Evolutionary conservation across 2,113 vertebrate species (phyloP), one percentile per base, ranked within the genome.

Genomic region (Glareola pratincola): DNA sequence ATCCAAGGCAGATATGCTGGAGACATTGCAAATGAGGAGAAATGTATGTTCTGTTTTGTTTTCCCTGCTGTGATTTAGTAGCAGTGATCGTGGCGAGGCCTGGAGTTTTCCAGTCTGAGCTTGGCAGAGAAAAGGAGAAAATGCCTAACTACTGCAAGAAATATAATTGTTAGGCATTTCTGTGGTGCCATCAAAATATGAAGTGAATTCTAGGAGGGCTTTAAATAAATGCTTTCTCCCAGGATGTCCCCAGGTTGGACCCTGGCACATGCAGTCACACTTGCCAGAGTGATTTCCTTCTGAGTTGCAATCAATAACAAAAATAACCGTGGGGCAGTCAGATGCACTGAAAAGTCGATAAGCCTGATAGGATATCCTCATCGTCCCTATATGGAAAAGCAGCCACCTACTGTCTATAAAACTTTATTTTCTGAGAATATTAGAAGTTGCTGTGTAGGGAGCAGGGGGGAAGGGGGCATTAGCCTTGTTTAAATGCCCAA

Each of bases 401-500:
- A 80, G 34, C 3, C 64, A 9, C 64, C 80, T 81, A 50, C 26
- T 85, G 57, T 85, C 41, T 74, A 14, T 54, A 79, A 89, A 89
- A 81, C 16, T 4, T 76, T 88, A 45, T 79, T 90, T 96, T 88
- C 63, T 54, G 26, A 92, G 54, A 57, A 39, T 72, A 45, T 90
- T 85, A 47, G 36, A 89, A 21, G 54, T 69, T 88, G 51, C 45
- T 84, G 32, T 22, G 39, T 23, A 41, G 34, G 48, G 15, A 26
- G 26, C 15, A 14, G 59, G 10, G 47, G 45, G 24, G 59, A 11
- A n/a, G 47, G 27, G 41, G 16, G 27, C 24, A 81, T 84, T 82
- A 87, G 26, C 77, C 91, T 94, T 93, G 59, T 96, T 96, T 79
- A 94, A 97, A 90, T 77, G 67, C 82, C 78, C 54, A 80, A 96